Percentiles rank a stretch among this genome's conserved stretches.
These are phyloP conservation scores for Pinna nobilis DNA, from an alignment of 1,140 invertebrate species.

Conservation along the genomic window DNA sequence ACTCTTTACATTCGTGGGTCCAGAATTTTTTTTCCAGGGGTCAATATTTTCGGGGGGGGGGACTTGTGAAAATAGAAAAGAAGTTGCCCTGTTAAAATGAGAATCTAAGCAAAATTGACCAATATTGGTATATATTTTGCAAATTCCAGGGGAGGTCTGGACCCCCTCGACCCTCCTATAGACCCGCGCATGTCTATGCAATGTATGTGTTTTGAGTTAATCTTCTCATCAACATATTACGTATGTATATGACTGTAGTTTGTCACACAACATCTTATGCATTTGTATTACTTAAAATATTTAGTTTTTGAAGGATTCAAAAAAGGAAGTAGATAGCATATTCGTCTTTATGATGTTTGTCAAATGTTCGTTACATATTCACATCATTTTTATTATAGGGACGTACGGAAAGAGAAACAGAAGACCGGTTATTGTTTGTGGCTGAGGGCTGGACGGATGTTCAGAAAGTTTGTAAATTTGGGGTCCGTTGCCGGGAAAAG, in stretches of 20 bases:
- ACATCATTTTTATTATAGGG: conserved; percentile 15
- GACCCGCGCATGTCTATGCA: no score
- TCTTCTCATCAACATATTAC: no score
- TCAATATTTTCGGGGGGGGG: no score
- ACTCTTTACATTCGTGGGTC: no score
- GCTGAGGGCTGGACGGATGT: conserved; percentile 31
- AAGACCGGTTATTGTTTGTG: conserved; percentile 25
- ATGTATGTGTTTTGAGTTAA: no score
- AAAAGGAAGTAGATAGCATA: neutral
- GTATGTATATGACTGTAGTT: no score
- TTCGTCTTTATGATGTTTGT: neutral
- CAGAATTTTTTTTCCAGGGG: no score
- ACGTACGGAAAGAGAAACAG: conserved; percentile 12
- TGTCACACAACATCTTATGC: no score
- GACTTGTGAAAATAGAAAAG: neutral
- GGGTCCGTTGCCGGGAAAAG: conserved; percentile 20
- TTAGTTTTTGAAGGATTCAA: neutral
- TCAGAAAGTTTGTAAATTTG: conserved; percentile 31
- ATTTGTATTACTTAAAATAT: no score
- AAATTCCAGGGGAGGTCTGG: no score
- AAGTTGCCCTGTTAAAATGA: neutral
- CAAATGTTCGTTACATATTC: neutral
- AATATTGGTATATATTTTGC: no score
- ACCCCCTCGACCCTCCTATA: no score
- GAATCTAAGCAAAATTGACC: neutral